Evolutionary conservation across 2,797 vertebrate genomes (phyloP).

Genomic region (Geotrypetes seraphini): DNA sequence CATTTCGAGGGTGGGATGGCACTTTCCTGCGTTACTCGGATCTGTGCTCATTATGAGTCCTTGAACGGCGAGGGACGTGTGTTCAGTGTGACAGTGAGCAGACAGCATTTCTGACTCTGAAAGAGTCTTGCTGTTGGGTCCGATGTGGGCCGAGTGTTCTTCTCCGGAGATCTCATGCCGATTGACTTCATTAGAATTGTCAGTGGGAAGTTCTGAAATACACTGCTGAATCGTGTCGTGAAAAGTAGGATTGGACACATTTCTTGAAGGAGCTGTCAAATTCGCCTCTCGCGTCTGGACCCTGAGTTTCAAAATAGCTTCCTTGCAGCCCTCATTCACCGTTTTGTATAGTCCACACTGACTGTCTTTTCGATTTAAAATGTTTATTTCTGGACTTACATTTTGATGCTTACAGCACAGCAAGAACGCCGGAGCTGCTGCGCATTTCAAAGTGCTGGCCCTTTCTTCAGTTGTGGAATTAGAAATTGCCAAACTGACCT

Average conservation of each 20-base stretch:
- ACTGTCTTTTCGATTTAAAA: conserved; percentile 1
- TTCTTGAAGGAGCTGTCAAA: conserved; percentile 15
- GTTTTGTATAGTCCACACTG: neutral
- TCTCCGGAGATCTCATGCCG: conserved; percentile 13
- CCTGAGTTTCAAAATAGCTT: conserved; percentile 19
- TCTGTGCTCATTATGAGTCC: neutral
- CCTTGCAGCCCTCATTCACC: conserved; percentile 4
- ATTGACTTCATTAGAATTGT: conserved; percentile 10
- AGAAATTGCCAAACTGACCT: neutral
- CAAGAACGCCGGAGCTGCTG: neutral
- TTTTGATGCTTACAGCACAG: conserved; percentile 2
- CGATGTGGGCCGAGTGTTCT: conserved; percentile 2
- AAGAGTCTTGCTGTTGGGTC: neutral
- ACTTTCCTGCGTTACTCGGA: neutral
- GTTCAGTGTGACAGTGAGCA: neutral
- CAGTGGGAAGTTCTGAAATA: conserved; percentile 16
- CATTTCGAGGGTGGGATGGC: conserved; percentile 4
- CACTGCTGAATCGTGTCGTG: conserved; percentile 12
- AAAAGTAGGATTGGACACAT: conserved; percentile 12
- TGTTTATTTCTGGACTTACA: conserved; percentile 5
- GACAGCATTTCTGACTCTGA: neutral
- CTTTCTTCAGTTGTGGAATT: neutral
- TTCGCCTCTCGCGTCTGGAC: conserved; percentile 17
- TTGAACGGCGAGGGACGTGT: neutral
- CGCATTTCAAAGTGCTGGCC: conserved; percentile 10